Evolutionary conservation across 1,140 invertebrate genomes (phyloP).

Genomic region (Vanessa tameamea): DNA sequence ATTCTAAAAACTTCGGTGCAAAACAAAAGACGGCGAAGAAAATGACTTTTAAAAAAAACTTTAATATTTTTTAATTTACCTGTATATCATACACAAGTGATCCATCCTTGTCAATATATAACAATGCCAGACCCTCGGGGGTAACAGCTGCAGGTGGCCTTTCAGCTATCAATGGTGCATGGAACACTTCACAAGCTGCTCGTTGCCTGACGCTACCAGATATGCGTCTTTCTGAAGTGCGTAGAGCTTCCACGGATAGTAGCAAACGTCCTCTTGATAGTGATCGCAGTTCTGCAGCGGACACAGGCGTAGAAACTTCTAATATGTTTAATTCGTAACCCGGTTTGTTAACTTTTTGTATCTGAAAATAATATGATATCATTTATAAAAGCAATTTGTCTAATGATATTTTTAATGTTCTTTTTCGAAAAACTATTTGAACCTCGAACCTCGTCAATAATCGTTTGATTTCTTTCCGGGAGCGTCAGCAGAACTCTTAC

Average conservation of each 20-base stretch:
- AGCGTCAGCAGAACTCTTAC: slow-evolving; percentile 86
- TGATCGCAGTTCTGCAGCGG: slow-evolving; percentile 85
- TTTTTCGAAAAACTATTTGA: neutral
- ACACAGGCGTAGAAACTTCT: slow-evolving; percentile 87
- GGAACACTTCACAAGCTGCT: slow-evolving; percentile 90
- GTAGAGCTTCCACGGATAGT: slow-evolving; percentile 84
- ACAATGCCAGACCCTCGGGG: slow-evolving; percentile 87
- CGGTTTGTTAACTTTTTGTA: slow-evolving; percentile 84
- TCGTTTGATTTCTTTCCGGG: slow-evolving; percentile 85
- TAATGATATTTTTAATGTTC: neutral
- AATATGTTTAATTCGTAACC: slow-evolving; percentile 87
- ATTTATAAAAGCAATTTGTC: neutral
- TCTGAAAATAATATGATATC: slow-evolving; percentile 45
- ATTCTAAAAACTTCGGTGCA: too few species aligned
- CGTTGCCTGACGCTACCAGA: slow-evolving; percentile 85
- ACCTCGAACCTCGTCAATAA: slow-evolving; percentile 86
- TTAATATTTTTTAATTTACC: slow-evolving; percentile 55
- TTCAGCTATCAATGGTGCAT: slow-evolving; percentile 83
- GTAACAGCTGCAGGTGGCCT: slow-evolving; percentile 71
- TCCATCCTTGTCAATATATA: slow-evolving; percentile 88
- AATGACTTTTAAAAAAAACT: neutral
- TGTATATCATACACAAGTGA: slow-evolving; percentile 88
- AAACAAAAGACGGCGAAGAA: too few species aligned
- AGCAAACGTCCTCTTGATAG: slow-evolving; percentile 86
- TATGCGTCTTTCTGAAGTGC: slow-evolving; percentile 83